Base-by-base conservation (phyloP, 1,140 invertebrate species). In the Glossosoma conforme region DNA sequence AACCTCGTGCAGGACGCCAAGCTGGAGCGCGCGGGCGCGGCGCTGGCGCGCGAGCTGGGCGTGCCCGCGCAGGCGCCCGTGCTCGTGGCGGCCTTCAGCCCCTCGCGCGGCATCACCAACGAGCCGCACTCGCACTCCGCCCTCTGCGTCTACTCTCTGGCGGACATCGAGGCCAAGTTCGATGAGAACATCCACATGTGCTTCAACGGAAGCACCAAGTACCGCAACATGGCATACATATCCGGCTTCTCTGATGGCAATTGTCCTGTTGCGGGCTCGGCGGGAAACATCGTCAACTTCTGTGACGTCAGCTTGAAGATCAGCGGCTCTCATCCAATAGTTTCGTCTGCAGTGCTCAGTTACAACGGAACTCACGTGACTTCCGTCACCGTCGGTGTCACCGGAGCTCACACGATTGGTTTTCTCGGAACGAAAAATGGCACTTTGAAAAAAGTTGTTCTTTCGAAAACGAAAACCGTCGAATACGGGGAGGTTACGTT, bases 151-250 rank as follows among this genome's bases (percentile, higher is more conserved):
- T 92, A 86, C 69, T 88, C 86, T 52, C 70, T 97, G 44, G 80
- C 86, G 55, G 86, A 93, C 30, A 91, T 98, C 57, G 90, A 96
- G 63, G 83, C 84, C 42, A 89, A 90, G 62, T 97, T 98, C 68
- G 92, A 91, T 61, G 87, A 94, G 69, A 97, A 97, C 70, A 95
- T 97, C 60, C 90, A 95, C 65, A 89, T 93, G 84, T 98, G 94
- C 72, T 97, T 97, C 66, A 93, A 96, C 70, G 92, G 91, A 17
- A 93, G 87, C 59, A 86, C 86, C 45, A 89, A 89, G 58, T 89
- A 91, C 63, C 77, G 93, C 35, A 93, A 93, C 62, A 90, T 96
- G 83, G 89, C 87, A 14, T 94, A 95, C 65, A 87, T 96, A 61
- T 94, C 91, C 47, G 93, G 93, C 3, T 85, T 87, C 59, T 81